These are phyloP conservation scores for Dysdera silvatica DNA, from an alignment of 1,140 invertebrate species.

Conservation along the genomic window DNA sequence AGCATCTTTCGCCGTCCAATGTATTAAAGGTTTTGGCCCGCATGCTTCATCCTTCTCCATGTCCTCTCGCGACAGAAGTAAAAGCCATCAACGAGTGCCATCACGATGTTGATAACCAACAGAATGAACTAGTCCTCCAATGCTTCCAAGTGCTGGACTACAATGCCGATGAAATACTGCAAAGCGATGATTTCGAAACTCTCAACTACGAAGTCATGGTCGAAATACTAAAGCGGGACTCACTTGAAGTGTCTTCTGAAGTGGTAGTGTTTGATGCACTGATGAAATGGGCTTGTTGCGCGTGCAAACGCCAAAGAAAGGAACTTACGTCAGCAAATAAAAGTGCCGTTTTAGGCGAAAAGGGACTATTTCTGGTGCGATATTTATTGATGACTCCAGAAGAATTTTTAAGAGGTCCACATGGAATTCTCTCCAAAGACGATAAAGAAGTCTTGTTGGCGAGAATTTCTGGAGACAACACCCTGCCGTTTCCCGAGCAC, in stretches of 20 bases:
- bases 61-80: not conserved
- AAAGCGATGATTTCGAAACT: conserved; percentile 58
- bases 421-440: conserved; percentile 41
- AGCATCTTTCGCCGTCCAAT: conserved; percentile 44
- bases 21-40: conserved; percentile 50
- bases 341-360: conserved; percentile 52
- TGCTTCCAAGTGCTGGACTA: conserved; percentile 56
- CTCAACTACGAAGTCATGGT: conserved; percentile 52
- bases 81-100: conserved; percentile 32
- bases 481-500: conserved; percentile 17
- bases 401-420: conserved; percentile 51
- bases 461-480: conserved; percentile 22
- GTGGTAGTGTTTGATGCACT: conserved; percentile 31
- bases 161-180: conserved; percentile 52
- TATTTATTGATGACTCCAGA: conserved; percentile 56
- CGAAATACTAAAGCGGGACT: conserved; percentile 53
- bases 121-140: conserved; percentile 50
- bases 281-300: conserved; percentile 56
- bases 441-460: conserved; percentile 39
- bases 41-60: not conserved
- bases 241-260: conserved; percentile 33
- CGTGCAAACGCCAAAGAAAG: conserved; percentile 55
- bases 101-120: conserved; percentile 15
- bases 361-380: conserved; percentile 56
- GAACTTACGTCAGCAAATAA: conserved; percentile 55